Conservation (phyloP, 2,113 vertebrate genomes). For the Isichthys henryi region DNA sequence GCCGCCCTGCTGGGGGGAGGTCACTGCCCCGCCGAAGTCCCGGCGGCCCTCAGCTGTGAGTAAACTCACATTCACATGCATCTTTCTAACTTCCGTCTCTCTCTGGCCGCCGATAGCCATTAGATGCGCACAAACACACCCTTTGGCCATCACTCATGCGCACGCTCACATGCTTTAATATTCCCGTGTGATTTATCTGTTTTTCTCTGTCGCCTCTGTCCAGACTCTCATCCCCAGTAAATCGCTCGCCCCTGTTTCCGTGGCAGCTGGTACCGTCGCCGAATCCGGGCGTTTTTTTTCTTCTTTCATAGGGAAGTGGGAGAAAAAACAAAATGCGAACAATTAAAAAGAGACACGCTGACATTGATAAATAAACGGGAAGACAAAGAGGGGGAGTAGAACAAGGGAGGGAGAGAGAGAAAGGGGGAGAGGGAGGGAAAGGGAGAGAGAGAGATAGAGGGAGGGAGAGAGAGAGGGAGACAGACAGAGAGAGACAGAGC, state of each 20-base stretch:
- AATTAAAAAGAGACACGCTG: slow-evolving; percentile 16
- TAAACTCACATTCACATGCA: neutral
- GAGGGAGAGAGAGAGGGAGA: slow-evolving; percentile 29
- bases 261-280: slow-evolving; percentile 31
- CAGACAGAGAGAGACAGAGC: neutral
- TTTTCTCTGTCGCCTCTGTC: slow-evolving; percentile 31
- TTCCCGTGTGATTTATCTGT: slow-evolving; percentile 35
- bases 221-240: slow-evolving; percentile 28
- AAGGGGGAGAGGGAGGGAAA: neutral
- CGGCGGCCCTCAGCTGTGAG: neutral
- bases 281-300: neutral
- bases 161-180: slow-evolving; percentile 1
- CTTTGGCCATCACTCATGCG: neutral
- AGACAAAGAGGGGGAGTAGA: neutral
- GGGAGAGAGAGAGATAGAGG: slow-evolving; percentile 25
- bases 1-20: slow-evolving; percentile 18
- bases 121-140: neutral
- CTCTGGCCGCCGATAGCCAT: neutral
- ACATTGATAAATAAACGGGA: slow-evolving; percentile 3
- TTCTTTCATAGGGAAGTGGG: neutral
- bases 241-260: slow-evolving; percentile 33
- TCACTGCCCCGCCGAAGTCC: neutral
- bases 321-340: neutral
- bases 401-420: slow-evolving; percentile 38
- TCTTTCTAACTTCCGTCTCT: neutral